Conservation (phyloP, 2,888 invertebrate species). For the Synanthedon myopaeformis region DNA sequence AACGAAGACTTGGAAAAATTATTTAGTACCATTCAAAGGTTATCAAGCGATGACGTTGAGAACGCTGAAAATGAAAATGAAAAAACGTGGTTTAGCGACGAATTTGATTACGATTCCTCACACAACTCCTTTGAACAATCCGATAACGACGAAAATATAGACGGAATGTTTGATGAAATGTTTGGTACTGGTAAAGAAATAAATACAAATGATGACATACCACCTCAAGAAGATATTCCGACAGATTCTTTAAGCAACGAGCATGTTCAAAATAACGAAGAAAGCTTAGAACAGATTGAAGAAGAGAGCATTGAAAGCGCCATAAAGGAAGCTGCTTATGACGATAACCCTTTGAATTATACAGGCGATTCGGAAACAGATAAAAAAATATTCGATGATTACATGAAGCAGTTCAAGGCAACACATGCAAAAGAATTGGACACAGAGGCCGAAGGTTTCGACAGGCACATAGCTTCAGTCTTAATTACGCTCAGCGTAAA, state of each 20-base stretch:
- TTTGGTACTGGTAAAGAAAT: slow-evolving; percentile 3
- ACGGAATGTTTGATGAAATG: not conserved
- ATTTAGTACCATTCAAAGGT: slow-evolving; percentile 30
- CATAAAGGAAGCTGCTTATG: not conserved
- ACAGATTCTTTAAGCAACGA: not conserved
- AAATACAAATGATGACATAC: not conserved
- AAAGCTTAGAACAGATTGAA: slow-evolving; percentile 8
- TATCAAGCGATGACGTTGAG: slow-evolving; percentile 14
- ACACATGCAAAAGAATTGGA: slow-evolving; percentile 23
- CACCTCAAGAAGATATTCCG: too few relatives aligned
- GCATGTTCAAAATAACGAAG: slow-evolving; percentile 7
- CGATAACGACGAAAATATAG: not conserved
- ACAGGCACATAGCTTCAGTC: slow-evolving; percentile 17
- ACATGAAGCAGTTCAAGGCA: slow-evolving; percentile 24
- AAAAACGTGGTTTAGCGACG: not conserved
- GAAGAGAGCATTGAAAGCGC: slow-evolving; percentile 5
- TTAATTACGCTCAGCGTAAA: slow-evolving; percentile 28
- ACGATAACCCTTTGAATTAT: slow-evolving; percentile 3
- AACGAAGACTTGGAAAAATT: slow-evolving; percentile 35
- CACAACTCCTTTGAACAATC: not conserved
- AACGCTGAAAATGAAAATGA: slow-evolving; percentile 8
- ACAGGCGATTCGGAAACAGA: slow-evolving; percentile 22
- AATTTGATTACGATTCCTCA: not conserved
- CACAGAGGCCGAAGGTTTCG: slow-evolving; percentile 17
- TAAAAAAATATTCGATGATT: not conserved